Percentiles rank a stretch among this genome's conserved stretches.
Evolutionary conservation across 2,888 invertebrate genomes (phyloP).

Genomic region (Cylindroiulus punctatus): DNA sequence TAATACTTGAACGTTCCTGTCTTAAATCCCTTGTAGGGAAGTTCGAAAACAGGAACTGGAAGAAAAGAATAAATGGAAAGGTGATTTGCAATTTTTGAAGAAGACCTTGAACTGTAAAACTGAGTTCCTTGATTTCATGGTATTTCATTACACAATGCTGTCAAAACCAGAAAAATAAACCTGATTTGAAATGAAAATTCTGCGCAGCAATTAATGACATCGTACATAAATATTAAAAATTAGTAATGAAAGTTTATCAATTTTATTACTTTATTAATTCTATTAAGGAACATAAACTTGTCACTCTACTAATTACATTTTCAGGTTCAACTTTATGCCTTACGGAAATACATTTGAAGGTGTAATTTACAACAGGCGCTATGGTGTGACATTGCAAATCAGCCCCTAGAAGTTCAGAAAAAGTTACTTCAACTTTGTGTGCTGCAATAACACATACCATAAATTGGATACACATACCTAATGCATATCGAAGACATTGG

Average conservation of each 20-base stretch:
- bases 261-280: constrained; percentile 6
- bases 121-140: too few relatives aligned
- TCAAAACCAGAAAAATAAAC: neutral
- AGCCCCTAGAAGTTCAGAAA: neutral
- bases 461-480: neutral
- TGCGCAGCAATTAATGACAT: neutral
- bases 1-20: too few relatives aligned
- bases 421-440: too few relatives aligned
- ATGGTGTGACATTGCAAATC: neutral
- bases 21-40: too few relatives aligned
- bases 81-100: too few relatives aligned
- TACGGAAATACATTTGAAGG: neutral
- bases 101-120: too few relatives aligned
- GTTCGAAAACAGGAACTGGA: too few relatives aligned
- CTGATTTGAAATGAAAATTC: neutral
- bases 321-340: neutral
- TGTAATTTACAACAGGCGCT: constrained; percentile 23
- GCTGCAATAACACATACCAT: neutral
- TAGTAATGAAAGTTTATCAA: neutral
- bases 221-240: neutral
- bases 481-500: constrained; percentile 76
- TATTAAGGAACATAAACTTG: constrained; percentile 23
- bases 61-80: too few relatives aligned
- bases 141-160: neutral
- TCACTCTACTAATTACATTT: constrained; percentile 15